Evolutionary conservation across 1,140 invertebrate species (phyloP).

Genomic region (Hetaerina americana): DNA sequence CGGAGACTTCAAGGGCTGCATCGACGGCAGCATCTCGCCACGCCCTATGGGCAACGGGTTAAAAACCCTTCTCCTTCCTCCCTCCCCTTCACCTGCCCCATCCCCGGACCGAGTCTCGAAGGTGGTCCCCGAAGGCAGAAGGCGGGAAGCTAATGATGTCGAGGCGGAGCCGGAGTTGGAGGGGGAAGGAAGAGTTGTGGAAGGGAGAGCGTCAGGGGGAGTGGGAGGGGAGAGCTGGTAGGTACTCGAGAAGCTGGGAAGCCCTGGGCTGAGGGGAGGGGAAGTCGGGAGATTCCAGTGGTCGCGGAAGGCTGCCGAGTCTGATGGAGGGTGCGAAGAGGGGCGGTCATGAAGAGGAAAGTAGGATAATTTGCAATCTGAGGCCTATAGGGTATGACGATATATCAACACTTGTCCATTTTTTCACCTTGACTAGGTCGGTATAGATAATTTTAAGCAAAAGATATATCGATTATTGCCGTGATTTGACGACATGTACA

Average conservation of each 20-base stretch:
- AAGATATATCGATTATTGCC: too few relatives aligned
- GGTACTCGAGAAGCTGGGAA: background rate
- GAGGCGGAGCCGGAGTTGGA: background rate
- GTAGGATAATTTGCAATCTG: too few relatives aligned
- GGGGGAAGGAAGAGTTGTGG: background rate
- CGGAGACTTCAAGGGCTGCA: too few relatives aligned
- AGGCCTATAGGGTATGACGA: too few relatives aligned
- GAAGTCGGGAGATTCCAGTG: background rate
- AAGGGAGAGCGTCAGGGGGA: background rate
- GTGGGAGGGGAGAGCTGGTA: background rate
- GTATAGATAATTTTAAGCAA: too few relatives aligned
- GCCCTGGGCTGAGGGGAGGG: background rate
- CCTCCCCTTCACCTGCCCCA: background rate
- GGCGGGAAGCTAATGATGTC: background rate
- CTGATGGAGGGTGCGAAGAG: too few relatives aligned
- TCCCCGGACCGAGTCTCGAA: background rate
- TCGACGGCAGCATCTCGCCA: background rate
- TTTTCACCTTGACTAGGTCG: too few relatives aligned
- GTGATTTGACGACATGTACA: too few relatives aligned
- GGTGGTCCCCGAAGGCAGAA: background rate
- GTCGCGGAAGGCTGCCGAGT: background rate
- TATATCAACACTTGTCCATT: too few relatives aligned
- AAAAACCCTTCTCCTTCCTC: background rate
- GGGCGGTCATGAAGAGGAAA: too few relatives aligned
- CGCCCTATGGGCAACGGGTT: background rate